A percentile compares a stretch with the other conserved stretches of the same genome.
phyloP scores from a whole-genome alignment of 2,113 vertebrate species.

The Zosterops hypoxanthus region DNA sequence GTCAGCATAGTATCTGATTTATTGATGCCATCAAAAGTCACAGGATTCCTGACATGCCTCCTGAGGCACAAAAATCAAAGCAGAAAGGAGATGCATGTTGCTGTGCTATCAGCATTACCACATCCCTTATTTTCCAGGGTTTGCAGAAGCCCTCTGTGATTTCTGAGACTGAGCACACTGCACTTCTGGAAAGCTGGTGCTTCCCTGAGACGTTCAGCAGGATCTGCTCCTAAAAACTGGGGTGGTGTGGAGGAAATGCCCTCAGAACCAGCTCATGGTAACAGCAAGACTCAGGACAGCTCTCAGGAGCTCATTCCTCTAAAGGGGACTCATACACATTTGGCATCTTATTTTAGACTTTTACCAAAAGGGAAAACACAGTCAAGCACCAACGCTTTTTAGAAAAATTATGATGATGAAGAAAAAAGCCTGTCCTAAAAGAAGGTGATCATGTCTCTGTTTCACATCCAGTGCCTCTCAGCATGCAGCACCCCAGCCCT shows the following conservation, averaged over 20 bases:
- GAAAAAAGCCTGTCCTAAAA: not conserved
- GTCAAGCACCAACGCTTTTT: not conserved
- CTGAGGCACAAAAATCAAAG: slow-evolving; percentile 3
- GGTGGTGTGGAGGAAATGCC: not conserved
- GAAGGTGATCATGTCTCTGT: not conserved
- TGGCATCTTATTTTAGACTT: not conserved
- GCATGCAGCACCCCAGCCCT: rapidly evolving
- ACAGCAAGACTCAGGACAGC: not conserved
- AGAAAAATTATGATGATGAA: not conserved
- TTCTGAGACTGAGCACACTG: not conserved
- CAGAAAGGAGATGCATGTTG: not conserved
- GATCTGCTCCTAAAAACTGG: not conserved
- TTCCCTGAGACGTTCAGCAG: not conserved
- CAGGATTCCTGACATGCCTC: slow-evolving; percentile 60
- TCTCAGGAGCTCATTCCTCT: not conserved
- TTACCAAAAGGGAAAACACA: not conserved
- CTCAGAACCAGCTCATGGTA: not conserved
- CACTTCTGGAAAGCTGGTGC: not conserved
- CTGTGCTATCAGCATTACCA: not conserved
- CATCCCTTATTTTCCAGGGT: not conserved
- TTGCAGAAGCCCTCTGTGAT: not conserved
- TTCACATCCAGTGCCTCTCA: not conserved
- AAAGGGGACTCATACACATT: rapidly evolving
- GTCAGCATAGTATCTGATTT: slow-evolving; percentile 45
- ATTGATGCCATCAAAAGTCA: slow-evolving; percentile 65